These are phyloP conservation scores for Enteromius viviparus DNA, from an alignment of 2,797 vertebrate genomes.

Conservation along the genomic window DNA sequence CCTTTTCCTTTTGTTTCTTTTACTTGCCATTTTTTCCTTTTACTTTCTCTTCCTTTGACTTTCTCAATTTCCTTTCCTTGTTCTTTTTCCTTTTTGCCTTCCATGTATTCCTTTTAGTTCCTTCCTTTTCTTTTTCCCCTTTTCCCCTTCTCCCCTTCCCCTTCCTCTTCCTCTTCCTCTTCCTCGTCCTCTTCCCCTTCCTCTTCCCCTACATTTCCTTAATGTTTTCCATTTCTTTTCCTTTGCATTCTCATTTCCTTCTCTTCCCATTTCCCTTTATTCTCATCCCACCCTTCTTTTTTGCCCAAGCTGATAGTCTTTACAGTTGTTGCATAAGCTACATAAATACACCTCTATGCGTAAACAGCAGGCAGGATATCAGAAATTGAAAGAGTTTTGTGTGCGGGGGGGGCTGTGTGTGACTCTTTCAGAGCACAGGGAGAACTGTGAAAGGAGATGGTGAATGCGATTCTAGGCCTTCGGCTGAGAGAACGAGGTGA, in stretches of 20 bases:
- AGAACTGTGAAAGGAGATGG: conserved; percentile 21
- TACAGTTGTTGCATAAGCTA: conserved; percentile 30
- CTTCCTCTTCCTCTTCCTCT: not conserved
- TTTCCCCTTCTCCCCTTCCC: too few relatives aligned
- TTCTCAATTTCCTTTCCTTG: not conserved
- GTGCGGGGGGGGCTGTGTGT: not conserved
- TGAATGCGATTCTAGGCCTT: conserved; percentile 41
- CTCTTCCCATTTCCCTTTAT: conserved; percentile 44
- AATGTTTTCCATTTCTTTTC: not conserved
- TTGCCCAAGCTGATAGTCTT: conserved; percentile 9
- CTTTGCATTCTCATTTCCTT: not conserved
- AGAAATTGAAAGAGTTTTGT: conserved; percentile 27
- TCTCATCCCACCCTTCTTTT: conserved; percentile 15
- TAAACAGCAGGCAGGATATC: conserved; percentile 32
- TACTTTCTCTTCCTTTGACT: conserved; percentile 15
- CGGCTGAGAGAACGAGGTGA: conserved; percentile 22
- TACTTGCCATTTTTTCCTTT: not conserved
- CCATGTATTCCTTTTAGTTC: conserved; percentile 13
- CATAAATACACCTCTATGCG: conserved; percentile 13
- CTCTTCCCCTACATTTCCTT: not conserved
- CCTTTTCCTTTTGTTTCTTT: not conserved
- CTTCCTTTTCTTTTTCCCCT: not conserved
- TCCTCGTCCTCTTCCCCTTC: not conserved
- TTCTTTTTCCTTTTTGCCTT: not conserved
- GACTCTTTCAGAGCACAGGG: conserved; percentile 35